phyloP scores from a whole-genome alignment of 2,797 vertebrate species.

The Neosilurus hyrtlii region DNA sequence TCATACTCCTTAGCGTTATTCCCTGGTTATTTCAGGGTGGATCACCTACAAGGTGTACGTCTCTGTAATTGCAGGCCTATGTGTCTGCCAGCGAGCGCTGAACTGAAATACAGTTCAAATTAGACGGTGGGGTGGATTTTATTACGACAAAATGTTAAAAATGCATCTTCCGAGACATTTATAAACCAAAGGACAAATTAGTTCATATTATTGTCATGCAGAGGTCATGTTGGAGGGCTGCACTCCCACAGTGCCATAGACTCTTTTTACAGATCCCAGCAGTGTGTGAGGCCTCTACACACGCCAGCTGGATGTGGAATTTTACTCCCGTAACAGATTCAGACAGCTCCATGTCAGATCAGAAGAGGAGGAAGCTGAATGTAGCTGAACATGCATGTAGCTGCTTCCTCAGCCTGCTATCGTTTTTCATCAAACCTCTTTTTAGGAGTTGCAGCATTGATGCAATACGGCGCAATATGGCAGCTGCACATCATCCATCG shows the following conservation, averaged over 20 bases:
- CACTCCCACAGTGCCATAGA: conserved; percentile 6
- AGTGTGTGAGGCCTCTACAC: conserved; percentile 18
- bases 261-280: conserved; percentile 7
- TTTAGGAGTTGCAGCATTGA: conserved; percentile 62
- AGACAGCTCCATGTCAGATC: conserved; percentile 44
- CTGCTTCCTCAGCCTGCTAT: conserved; percentile 18
- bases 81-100: background rate
- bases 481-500: conserved; percentile 58
- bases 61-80: background rate
- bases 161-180: background rate
- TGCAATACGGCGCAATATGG: conserved; percentile 69
- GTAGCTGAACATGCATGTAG: conserved; percentile 46
- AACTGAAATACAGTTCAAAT: background rate
- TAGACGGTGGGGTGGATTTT: background rate
- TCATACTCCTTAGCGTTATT: background rate
- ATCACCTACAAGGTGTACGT: background rate
- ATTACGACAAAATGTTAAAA: background rate
- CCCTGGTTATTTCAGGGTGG: background rate
- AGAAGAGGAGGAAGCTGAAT: conserved; percentile 45
- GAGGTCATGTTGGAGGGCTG: background rate
- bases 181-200: background rate
- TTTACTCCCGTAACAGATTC: conserved; percentile 33
- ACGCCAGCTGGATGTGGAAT: conserved; percentile 21
- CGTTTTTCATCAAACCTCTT: conserved; percentile 33
- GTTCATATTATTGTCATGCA: background rate